These are phyloP conservation scores for Athripsodes cinereus DNA, from an alignment of 2,888 invertebrate genomes.

Conservation along the genomic window DNA sequence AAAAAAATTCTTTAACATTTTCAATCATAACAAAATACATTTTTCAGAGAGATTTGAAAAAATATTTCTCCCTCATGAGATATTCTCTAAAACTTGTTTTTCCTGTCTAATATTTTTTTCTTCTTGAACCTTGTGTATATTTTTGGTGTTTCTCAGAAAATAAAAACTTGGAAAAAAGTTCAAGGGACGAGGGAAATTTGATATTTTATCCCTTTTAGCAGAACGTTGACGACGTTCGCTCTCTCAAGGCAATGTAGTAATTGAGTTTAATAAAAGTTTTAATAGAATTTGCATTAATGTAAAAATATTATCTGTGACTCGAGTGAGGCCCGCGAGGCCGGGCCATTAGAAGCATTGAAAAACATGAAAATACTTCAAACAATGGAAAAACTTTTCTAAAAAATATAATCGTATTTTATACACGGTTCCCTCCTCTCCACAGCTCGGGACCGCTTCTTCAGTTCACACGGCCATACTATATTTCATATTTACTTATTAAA, in stretches of 20 bases:
- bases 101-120: neutral
- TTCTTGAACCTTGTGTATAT: neutral
- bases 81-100: too few species aligned
- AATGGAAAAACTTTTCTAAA: conserved; percentile 14
- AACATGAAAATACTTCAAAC: conserved; percentile 11
- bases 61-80: too few species aligned
- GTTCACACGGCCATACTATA: too few species aligned
- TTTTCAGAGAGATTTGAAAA: too few species aligned
- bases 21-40: too few species aligned
- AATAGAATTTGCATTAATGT: conserved; percentile 20
- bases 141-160: neutral
- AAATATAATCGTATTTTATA: conserved; percentile 24
- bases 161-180: neutral
- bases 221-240: conserved; percentile 8
- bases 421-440: conserved; percentile 9
- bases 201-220: neutral
- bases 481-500: too few species aligned
- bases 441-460: conserved; percentile 7
- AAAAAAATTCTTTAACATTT: too few species aligned
- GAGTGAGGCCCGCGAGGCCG: conserved; percentile 4
- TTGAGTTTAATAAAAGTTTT: conserved; percentile 19
- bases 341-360: conserved; percentile 12
- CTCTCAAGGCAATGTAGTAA: conserved; percentile 10
- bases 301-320: conserved; percentile 18
- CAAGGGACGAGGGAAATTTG: conserved; percentile 4